These are phyloP conservation scores for Heliconius hewitsoni DNA, from an alignment of 1,140 invertebrate genomes.

Conservation along the genomic window DNA sequence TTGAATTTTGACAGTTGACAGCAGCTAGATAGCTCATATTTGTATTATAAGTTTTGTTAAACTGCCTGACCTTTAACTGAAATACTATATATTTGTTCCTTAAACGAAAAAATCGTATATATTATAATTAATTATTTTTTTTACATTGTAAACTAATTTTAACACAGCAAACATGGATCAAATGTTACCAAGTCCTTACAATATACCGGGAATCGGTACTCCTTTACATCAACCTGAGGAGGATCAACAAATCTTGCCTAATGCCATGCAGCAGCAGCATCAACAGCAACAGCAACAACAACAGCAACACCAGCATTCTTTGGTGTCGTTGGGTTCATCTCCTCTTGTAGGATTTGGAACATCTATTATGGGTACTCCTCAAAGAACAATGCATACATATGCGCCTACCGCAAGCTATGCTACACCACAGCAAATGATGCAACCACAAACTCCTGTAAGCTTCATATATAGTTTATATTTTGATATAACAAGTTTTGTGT, in stretches of 20 bases:
- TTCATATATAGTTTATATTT: constrained; percentile 6
- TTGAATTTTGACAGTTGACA: background rate
- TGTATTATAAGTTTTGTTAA: background rate
- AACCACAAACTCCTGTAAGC: constrained; percentile 92
- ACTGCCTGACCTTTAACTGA: background rate
- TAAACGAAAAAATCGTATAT: background rate
- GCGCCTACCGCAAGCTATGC: constrained; percentile 85
- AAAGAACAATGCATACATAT: constrained; percentile 87
- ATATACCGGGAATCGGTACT: constrained; percentile 94
- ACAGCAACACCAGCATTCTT: constrained; percentile 69
- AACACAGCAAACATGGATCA: constrained; percentile 86
- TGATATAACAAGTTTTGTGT: background rate
- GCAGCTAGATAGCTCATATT: background rate
- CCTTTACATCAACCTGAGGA: constrained; percentile 95
- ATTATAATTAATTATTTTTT: background rate
- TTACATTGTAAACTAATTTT: background rate
- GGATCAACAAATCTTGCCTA: constrained; percentile 92
- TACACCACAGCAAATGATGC: constrained; percentile 89
- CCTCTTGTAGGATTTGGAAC: constrained; percentile 79
- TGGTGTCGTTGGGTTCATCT: constrained; percentile 83
- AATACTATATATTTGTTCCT: background rate
- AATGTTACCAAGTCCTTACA: constrained; percentile 94
- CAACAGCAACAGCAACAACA: constrained; percentile 84
- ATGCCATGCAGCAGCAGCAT: constrained; percentile 90
- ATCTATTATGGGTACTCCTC: constrained; percentile 82